Conservation (phyloP, 2,113 vertebrate species). For the Melanostigma gelatinosum region DNA sequence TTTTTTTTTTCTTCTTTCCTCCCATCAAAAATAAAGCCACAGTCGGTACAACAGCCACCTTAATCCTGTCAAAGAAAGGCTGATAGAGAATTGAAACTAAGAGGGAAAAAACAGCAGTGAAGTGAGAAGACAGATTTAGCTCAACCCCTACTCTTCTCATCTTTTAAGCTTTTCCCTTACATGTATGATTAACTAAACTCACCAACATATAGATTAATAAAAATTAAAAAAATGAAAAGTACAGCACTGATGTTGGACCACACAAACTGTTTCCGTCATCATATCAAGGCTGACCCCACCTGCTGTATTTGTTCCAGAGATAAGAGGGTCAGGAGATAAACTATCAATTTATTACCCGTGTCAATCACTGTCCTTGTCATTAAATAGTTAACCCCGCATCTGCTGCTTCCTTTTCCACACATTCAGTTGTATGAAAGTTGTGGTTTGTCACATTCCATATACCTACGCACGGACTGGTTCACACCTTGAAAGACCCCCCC, state of each 20-base stretch:
- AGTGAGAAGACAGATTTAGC: conserved; percentile 20
- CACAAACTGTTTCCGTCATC: conserved; percentile 47
- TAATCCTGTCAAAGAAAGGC: conserved; percentile 59
- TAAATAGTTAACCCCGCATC: conserved; percentile 54
- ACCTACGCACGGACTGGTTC: conserved; percentile 68
- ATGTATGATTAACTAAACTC: conserved; percentile 39
- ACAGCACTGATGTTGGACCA: conserved; percentile 44
- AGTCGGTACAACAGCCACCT: conserved; percentile 1
- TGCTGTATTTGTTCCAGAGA: conserved; percentile 68
- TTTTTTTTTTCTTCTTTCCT: conserved; percentile 35
- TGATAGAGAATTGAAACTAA: conserved; percentile 59
- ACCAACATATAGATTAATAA: background rate
- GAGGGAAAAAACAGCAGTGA: background rate
- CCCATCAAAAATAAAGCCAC: conserved; percentile 21
- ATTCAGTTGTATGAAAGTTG: conserved; percentile 30
- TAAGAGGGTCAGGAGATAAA: conserved; percentile 75
- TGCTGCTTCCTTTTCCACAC: conserved; percentile 33
- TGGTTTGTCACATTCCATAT: conserved; percentile 52
- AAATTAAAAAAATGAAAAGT: conserved; percentile 30
- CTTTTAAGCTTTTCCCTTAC: conserved; percentile 15
- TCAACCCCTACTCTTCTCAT: conserved; percentile 7
- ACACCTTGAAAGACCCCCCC: conserved; percentile 84
- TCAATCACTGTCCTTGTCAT: conserved; percentile 72
- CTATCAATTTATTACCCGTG: conserved; percentile 70
- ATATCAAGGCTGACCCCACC: conserved; percentile 54